Base-by-base conservation (phyloP, 1,140 invertebrate species). In the Pentalonia nigronervosa region DNA sequence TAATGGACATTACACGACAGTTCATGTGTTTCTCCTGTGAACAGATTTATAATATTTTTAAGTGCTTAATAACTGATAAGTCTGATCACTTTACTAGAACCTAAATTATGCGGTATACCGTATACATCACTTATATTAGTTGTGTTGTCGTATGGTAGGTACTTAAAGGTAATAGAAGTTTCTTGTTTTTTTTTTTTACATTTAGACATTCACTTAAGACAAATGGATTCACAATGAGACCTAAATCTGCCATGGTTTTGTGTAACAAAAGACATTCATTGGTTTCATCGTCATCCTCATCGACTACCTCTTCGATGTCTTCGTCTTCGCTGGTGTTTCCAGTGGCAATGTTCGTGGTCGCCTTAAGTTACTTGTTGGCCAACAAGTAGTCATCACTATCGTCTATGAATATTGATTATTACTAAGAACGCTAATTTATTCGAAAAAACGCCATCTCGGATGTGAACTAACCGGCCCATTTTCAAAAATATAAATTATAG, bases 221-320 rank as follows among this genome's bases (percentile, higher is more conserved):
- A 25, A 9, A 20, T 30, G 90, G 84, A 30, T 94, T 94, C n/a
- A 21, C 25, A 21, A 92, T 94, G 93, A 91, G 93, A 87, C 93
- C 93, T 0, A 94, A 94, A 87, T 94, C 90, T 0, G 93, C 93
- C 23, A 48, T 94, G 53, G 93, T 94, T 11, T 81, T 94, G 45
- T 81, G 56, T 23, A 90, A 89, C 50, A 56, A 56, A 25, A 14
- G 2, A 34, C 21, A 89, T 23, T 25, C 50, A 1, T 36, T 34
- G 47, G 17, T 21, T 8, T 36, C 9, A 23, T 90, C 50, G 23
- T 56, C 50, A 2, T 6, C 88, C 3, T 90, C 53, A 17, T 76
- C 60, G 4, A 2, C 60, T n/a, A 67, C 60, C 11, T n/a, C 60
- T 11, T 67, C 14, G 14, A 30, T 34, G n/a, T 76, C 60, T 14